Percentiles rank a stretch among this genome's conserved stretches.
phyloP scores from a whole-genome alignment of 2,113 vertebrate genomes.

The Vidua chalybeata region DNA sequence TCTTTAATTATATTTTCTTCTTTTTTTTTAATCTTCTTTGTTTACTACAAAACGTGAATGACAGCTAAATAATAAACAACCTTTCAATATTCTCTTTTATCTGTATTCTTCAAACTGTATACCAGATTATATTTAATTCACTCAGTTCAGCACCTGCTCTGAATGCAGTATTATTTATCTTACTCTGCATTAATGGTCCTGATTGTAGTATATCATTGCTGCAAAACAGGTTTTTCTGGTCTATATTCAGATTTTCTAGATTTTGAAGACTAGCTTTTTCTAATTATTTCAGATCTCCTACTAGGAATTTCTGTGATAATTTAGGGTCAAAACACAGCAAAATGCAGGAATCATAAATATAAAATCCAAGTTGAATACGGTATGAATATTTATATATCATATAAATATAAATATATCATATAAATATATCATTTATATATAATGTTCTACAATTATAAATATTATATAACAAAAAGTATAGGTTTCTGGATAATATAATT shows the following conservation, averaged over 20 bases:
- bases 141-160: not conserved
- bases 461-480: not conserved
- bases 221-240: not conserved
- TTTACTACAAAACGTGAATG: not conserved
- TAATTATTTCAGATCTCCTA: not conserved
- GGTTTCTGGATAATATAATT: not conserved
- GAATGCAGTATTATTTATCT: conserved; percentile 13
- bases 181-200: not conserved
- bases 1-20: not conserved
- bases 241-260: not conserved
- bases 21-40: not conserved
- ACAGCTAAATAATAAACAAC: not conserved
- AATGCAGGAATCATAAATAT: not conserved
- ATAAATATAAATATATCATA: not conserved
- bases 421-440: not conserved
- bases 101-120: not conserved
- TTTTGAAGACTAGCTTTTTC: not conserved
- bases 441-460: not conserved
- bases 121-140: not conserved
- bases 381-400: not conserved
- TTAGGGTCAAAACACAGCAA: not conserved
- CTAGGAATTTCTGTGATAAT: not conserved
- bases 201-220: not conserved
- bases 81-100: not conserved
- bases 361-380: not conserved